Evolutionary conservation across 2,888 invertebrate genomes (phyloP), one percentile per base, ranked within the genome.

Genomic region (Troides oblongomaculatus): DNA sequence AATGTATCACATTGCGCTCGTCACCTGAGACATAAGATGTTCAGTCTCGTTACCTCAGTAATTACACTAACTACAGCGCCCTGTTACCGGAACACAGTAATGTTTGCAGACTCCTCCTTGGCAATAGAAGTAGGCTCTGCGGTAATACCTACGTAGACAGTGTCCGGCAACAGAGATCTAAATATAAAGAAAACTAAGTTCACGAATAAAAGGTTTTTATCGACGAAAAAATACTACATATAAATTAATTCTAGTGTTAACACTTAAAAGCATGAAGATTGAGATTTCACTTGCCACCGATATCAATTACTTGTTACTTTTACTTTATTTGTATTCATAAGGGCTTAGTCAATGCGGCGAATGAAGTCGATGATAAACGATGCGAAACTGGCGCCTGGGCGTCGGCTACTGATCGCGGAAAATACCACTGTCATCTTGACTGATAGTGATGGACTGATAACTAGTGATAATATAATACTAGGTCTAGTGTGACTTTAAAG

Each of bases 361-460:
- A 39, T 39, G 10, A 39, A 85, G 84, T 84, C 81, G 84, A 91
- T 92, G 90, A 92, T 90, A 90, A 91, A 92, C 85, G 90, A 90
- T 79, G 80, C 73, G 69, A 77, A 85, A 85, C 73, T 77, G 89
- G 90, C 92, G 90, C 88, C 89, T 82, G 79, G 81, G 80, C 87
- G 90, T 85, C 91, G 88, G 86, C 84, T 86, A 85, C 82, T 88
- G 87, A 85, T 83, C 89, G 85, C 89, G 89, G 90, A 92, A 92
- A 91, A 92, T 88, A 89, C 87, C 84, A 89, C 87, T 92, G 89
- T 90, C 91, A 91, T 92, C 88, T 91, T 92, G 92, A 92, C 84
- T 88, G 90, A 92, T 91, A 87, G 86, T 84, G 83, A 89, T 90
- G 90, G 89, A 18, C 50, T 50, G 50, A 46, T 46, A 46, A 14